Evolutionary conservation across 2,888 invertebrate genomes (phyloP).

Genomic region (Nemotelus pantherinus): DNA sequence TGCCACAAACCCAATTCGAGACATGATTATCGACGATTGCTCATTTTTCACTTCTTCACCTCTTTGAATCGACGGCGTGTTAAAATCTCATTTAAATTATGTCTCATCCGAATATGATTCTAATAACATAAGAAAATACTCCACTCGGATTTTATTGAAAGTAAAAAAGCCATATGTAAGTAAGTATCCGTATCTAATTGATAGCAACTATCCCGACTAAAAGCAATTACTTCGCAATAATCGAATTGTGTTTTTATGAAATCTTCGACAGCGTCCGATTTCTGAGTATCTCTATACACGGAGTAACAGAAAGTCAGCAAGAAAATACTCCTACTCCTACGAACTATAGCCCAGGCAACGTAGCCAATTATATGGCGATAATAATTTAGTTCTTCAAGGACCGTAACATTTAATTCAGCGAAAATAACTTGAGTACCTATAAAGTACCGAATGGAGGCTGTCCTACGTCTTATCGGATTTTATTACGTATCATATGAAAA

Average conservation of each 20-base stretch:
- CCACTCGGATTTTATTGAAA: too few species aligned
- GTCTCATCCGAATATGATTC: not conserved
- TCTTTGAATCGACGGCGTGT: not conserved
- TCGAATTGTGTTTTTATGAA: not conserved
- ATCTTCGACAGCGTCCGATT: not conserved
- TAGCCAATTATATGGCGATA: not conserved
- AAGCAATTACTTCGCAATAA: not conserved
- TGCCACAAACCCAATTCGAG: not conserved
- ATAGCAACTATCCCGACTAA: not conserved
- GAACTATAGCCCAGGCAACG: not conserved
- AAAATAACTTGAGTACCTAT: constrained; percentile 21
- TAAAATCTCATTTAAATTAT: not conserved
- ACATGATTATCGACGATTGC: not conserved
- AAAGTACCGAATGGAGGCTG: not conserved
- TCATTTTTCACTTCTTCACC: not conserved
- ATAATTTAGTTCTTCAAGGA: constrained; percentile 20
- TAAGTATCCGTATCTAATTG: not conserved
- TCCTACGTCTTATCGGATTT: constrained; percentile 5
- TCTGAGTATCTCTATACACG: too few species aligned
- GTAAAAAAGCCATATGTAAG: not conserved
- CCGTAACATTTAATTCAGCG: not conserved
- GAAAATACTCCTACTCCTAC: too few species aligned
- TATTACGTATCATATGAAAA: constrained; percentile 21
- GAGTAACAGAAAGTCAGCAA: not conserved
- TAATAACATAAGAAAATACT: not conserved